Base-by-base conservation (phyloP, 2,888 invertebrate genomes). In the Doris montereyensis region DNA sequence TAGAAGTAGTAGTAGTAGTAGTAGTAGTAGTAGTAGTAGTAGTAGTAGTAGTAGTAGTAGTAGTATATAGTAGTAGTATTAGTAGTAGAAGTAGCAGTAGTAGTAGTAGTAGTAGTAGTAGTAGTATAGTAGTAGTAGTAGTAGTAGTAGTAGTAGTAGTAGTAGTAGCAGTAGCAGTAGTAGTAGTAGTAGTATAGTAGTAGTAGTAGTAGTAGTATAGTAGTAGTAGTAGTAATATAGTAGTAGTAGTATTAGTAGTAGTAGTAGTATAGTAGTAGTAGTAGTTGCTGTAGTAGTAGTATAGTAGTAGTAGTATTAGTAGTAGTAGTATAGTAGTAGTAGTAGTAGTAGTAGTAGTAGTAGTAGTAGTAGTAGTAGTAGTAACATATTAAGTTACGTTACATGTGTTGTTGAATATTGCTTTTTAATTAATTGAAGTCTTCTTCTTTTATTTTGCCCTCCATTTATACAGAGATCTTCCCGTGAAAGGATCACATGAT, bases 401-500 rank as follows among this genome's bases (percentile, higher is more conserved):
- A 30, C 1, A 8, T 17, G 13, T 71, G 3, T 70, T 28, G 41
- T 65, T 57, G 8, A n/a, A n/a, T n/a, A n/a, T 30, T 0, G 34
- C 1, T 76, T 17, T 30, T 41, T 52, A 26, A 24, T 67, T 62
- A 76, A 77, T 72, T n/a, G n/a, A n/a, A n/a, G n/a, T 76, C n/a
- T 76, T 35, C 57, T 71, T 77, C 10, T 41, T 68, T 32, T 71
- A 10, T 32, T 58, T 17, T 34, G 34, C 57, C 41, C 30, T n/a
- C 32, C 57, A 65, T 77, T 76, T 67, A 58, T 70, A 4, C 84
- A 90, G 90, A 79, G 90, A 90, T 76, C 87, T 86, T 79, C 82
- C 89, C 0, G 88, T 90, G 71, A 90, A 90, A 77, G 84, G 86
- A 10, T 83, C 89, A 4, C 89, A 88, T 87, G 96, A 96, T 88